phyloP scores from a whole-genome alignment of 2,888 invertebrate genomes.

The Clunio marinus region DNA sequence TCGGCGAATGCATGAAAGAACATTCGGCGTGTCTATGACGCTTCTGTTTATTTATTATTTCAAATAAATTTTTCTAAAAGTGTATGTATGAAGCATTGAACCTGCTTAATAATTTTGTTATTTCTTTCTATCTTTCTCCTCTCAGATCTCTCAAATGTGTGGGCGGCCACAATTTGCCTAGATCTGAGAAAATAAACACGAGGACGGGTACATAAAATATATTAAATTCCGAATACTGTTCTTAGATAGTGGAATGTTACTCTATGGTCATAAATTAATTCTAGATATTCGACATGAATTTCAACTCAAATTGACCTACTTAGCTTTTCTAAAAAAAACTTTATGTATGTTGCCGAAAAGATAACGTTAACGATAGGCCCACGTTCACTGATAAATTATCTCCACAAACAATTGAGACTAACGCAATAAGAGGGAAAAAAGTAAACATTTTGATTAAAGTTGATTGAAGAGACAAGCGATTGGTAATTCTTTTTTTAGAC shows the following conservation, averaged over 20 bases:
- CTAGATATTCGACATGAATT: too few species aligned
- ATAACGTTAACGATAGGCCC: too few species aligned
- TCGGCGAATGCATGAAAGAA: not conserved
- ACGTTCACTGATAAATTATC: not conserved
- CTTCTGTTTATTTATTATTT: too few species aligned
- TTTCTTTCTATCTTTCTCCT: too few species aligned
- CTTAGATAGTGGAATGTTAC: too few species aligned
- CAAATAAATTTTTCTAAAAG: not conserved
- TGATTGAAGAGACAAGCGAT: slow-evolving; percentile 15
- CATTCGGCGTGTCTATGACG: not conserved
- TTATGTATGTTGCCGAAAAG: too few species aligned
- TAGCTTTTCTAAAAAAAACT: too few species aligned
- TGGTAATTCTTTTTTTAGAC: slow-evolving; percentile 7
- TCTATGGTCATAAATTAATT: too few species aligned
- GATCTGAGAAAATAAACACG: not conserved
- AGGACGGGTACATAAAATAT: too few species aligned
- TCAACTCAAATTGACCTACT: too few species aligned
- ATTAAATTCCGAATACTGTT: too few species aligned
- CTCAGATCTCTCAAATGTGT: not conserved
- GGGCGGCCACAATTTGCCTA: not conserved
- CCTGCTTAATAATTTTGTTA: not conserved
- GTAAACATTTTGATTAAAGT: slow-evolving; percentile 35
- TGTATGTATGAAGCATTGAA: slow-evolving; percentile 3
- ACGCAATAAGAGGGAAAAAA: not conserved
- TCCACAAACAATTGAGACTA: not conserved